Evolutionary conservation across 2,797 vertebrate species (phyloP), one percentile per base, ranked within the genome.

Genomic region (Limosa lapponica): DNA sequence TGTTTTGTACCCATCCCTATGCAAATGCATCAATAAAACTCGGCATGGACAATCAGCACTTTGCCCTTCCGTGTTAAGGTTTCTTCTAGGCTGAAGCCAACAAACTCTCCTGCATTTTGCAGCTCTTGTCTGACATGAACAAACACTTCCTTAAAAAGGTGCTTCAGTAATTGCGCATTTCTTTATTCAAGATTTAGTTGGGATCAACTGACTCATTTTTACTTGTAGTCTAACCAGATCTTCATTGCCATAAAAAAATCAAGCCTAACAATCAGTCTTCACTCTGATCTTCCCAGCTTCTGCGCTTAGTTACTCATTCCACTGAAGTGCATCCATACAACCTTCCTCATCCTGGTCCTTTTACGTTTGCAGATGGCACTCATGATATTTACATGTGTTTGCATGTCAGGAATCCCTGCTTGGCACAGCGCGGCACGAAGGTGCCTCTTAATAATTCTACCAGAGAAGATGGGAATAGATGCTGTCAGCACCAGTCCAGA

Each of bases 321-420:
- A 30, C 74, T 72, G 67, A 95, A 94, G 23, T 89, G 59, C 0
- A 1, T 84, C 90, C 81, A 37, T 73, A 48, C 64, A 77, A 17
- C 64, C 36, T 93, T 90, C 80, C 48, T 94, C 70, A 94, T 93
- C 37, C 83, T 43, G 54, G 78, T 80, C 52, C 64, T 95, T 95
- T 74, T 80, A 80, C 30, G 4, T 82, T 92, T 92, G 64, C 80
- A 90, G 90, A 94, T 89, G 90, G 91, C 73, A 95, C 22, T 89
- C 57, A 80, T 44, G 82, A 70, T 94, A 95, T 87, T 94, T 95
- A 77, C 87, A 77, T 95, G 88, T 89, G 65, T 92, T 93, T 97
- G 67, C 95, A 92, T 82, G 96, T 93, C 94, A 97, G 71, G 91
- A 97, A 95, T 95, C 88, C 41, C 71, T 85, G 34, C 57, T 95